Percentiles rank a stretch among this genome's conserved stretches.
Evolutionary conservation across 2,888 invertebrate genomes (phyloP).

Genomic region (Euproctis similis): DNA sequence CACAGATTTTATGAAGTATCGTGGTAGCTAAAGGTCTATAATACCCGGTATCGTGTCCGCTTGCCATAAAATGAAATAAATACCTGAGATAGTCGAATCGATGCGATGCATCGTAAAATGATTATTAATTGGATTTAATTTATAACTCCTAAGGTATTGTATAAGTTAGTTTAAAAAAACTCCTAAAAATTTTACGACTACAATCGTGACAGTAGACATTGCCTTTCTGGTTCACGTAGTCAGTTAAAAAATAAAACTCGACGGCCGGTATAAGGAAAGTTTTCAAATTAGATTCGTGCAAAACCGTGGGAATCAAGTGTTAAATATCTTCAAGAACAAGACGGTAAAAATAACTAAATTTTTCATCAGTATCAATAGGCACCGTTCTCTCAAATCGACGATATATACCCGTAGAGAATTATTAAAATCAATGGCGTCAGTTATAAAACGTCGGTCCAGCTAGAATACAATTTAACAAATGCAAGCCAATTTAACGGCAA

Average conservation of each 20-base stretch:
- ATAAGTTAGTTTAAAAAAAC: no score
- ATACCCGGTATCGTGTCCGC: no score
- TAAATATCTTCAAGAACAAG: conserved; percentile 3
- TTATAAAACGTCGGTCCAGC: conserved; percentile 4
- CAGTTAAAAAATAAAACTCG: background rate
- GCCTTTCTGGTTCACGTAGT: background rate
- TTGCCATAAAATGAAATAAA: no score
- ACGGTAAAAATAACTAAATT: no score
- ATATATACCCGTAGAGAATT: conserved; percentile 14
- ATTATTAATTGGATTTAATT: no score
- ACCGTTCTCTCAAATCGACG: conserved; percentile 13
- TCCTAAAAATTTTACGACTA: background rate
- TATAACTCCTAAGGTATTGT: no score
- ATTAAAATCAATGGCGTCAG: conserved; percentile 11
- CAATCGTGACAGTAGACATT: background rate
- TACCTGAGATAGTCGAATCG: no score
- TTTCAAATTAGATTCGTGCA: conserved; percentile 1
- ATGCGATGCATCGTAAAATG: no score
- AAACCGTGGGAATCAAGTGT: conserved; percentile 6
- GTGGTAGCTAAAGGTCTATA: no score
- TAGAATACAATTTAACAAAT: conserved; percentile 7
- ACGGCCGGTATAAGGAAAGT: conserved; percentile 2
- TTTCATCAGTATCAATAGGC: conserved; percentile 3
- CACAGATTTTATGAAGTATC: no score
- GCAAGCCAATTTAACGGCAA: conserved; percentile 19